Percentiles rank a stretch among this genome's conserved stretches.
Conservation (phyloP, 2,888 invertebrate species). For the Torymus auratus region DNA sequence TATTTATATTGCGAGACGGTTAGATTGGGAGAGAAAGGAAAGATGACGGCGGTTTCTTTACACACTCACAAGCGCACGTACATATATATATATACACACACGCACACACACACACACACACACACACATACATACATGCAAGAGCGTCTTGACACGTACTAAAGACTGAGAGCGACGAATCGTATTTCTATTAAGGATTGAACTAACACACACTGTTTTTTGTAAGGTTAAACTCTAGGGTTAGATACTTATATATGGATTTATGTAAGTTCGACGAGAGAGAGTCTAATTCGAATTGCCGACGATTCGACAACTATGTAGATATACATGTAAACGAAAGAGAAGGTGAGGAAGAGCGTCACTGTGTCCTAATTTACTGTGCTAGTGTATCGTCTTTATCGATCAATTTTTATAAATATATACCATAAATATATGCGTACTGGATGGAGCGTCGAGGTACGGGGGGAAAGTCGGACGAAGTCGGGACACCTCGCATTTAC, state of each 20-base stretch:
- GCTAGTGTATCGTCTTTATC: constrained; percentile 27
- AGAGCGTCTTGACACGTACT: constrained; percentile 62
- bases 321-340: constrained; percentile 22
- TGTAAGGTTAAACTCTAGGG: constrained; percentile 8
- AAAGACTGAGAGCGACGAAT: constrained; percentile 67
- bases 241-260: constrained; percentile 1
- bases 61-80: background rate
- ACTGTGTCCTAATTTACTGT: constrained; percentile 44
- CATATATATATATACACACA: no score
- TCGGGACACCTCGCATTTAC: constrained; percentile 53
- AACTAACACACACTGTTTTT: no score
- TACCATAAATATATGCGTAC: no score
- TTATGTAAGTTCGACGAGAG: background rate
- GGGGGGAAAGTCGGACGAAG: constrained; percentile 30
- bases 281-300: constrained; percentile 38
- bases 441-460: background rate
- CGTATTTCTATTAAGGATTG: background rate
- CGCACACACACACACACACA: constrained; percentile 6
- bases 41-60: constrained; percentile 15
- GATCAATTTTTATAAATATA: background rate
- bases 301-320: constrained; percentile 47
- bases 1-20: constrained; percentile 65
- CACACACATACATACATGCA: background rate
- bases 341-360: constrained; percentile 14
- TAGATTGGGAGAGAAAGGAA: constrained; percentile 8